phyloP scores from a whole-genome alignment of 2,113 vertebrate genomes.

The Bagarius yarrelli region DNA sequence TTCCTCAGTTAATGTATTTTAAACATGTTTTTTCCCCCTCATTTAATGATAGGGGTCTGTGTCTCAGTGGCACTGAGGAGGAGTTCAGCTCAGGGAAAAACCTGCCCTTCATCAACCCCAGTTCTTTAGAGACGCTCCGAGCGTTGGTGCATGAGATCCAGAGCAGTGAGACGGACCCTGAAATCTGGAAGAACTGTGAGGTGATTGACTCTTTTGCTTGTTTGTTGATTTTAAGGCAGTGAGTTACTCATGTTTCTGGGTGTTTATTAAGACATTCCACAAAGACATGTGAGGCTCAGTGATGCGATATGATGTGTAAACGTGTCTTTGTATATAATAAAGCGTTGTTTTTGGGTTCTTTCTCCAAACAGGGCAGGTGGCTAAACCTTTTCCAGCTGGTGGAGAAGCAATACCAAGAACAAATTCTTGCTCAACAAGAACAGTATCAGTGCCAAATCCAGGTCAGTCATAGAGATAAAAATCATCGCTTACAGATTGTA shows the following conservation, averaged over 20 bases:
- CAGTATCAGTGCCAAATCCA: slow-evolving; percentile 93
- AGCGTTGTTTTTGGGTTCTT: slow-evolving; percentile 34
- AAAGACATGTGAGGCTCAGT: slow-evolving; percentile 17
- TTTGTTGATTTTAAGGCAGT: not conserved
- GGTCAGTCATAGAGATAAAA: slow-evolving; percentile 61
- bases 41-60: slow-evolving; percentile 53
- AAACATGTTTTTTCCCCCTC: not conserved
- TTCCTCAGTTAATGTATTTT: not conserved
- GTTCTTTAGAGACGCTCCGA: slow-evolving; percentile 75
- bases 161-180: slow-evolving; percentile 73
- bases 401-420: slow-evolving; percentile 90
- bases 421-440: slow-evolving; percentile 88
- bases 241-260: slow-evolving; percentile 22
- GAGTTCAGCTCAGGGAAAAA: slow-evolving; percentile 80
- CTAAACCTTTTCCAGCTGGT: slow-evolving; percentile 86
- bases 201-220: slow-evolving; percentile 63
- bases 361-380: slow-evolving; percentile 81
- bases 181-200: slow-evolving; percentile 87
- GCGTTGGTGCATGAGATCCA: slow-evolving; percentile 84
- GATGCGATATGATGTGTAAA: too few species aligned
- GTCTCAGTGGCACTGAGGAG: slow-evolving; percentile 65
- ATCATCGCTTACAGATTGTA: not conserved
- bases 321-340: not conserved
- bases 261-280: slow-evolving; percentile 7
- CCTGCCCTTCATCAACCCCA: slow-evolving; percentile 76